Evolutionary conservation across 2,888 invertebrate genomes (phyloP), one percentile per base, ranked within the genome.

Genomic region (Nomada fabriciana): DNA sequence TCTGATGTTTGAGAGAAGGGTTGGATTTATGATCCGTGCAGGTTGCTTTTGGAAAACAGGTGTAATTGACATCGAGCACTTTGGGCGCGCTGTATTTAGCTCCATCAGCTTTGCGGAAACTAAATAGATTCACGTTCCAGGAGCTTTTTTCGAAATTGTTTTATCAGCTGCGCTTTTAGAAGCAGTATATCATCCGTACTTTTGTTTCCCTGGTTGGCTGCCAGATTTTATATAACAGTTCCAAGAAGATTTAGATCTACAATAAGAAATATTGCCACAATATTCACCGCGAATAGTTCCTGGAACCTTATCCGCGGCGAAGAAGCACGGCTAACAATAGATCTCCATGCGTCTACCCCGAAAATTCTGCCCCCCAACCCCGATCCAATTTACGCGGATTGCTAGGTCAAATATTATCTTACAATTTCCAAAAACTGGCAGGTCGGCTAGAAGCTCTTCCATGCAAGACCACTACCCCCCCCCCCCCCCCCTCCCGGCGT

Each of bases 161-260:
- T 59, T 59, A n/a, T 59, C 36, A 36, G 29, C 18, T 59, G 59
- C 11, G 25, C 7, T 5, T 9, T 42, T n/a, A 36, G n/a, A 36
- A 10, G 3, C 2, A 10, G 9, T 42, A 36, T 11, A 20, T 61
- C 42, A 61, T 11, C 42, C 60, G 2, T 7, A 9, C n/a, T 47
- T n/a, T 20, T 18, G 11, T 29, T 29, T 2, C 23, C 11, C 53
- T 53, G 53, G 25, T 68, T 52, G 50, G n/a, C 75, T 20, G 52
- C 57, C 73, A 59, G 43, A 43, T 73, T 20, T 50, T 5, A n/a
- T 25, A 50, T 47, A 47, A 47, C 15, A 47, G 18, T 29, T 65
- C 20, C 64, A 11, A 42, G 13, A 29, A 36, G 53, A 64, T 50
- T 25, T 65, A 60, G 43, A 43, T 36, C 2, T 20, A 25, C 55